A percentile compares a stretch with the other conserved stretches of the same genome.
phyloP scores from a whole-genome alignment of 2,113 vertebrate genomes.

The Phyllostomus hastatus region DNA sequence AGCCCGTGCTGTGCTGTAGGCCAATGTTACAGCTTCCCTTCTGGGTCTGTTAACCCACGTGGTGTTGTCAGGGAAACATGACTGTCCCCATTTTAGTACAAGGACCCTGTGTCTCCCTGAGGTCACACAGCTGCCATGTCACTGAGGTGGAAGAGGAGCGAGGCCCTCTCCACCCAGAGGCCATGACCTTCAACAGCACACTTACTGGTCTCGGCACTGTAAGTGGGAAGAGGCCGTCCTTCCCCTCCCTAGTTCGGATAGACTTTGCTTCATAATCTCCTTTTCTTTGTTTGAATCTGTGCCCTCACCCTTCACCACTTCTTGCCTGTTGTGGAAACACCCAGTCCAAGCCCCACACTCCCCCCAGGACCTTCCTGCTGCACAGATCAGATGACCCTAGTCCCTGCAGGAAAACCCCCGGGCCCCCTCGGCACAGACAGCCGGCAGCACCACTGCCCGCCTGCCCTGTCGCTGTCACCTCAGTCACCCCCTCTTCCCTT shows the following conservation, averaged over 20 bases:
- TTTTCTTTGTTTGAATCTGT: neutral
- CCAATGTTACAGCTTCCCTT: too few species aligned
- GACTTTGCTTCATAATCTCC: neutral
- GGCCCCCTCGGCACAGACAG: neutral
- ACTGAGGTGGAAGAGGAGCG: neutral
- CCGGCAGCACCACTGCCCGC: neutral
- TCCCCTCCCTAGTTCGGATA: too few species aligned
- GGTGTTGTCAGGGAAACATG: neutral
- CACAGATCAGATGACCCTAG: neutral
- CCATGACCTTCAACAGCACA: neutral
- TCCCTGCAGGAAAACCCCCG: neutral
- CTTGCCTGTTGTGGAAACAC: neutral
- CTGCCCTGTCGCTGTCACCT: neutral
- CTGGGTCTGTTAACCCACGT: neutral
- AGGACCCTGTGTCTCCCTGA: neutral
- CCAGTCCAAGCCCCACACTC: neutral
- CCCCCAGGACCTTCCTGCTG: neutral
- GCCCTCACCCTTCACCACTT: neutral
- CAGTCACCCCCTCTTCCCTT: neutral
- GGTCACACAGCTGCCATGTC: neutral
- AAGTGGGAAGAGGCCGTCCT: neutral
- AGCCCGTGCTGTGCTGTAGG: too few species aligned
- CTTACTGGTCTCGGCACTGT: too few species aligned
- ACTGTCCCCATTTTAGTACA: neutral
- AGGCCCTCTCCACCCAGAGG: too few species aligned